These are phyloP conservation scores for Rhagoletis zephyria DNA, from an alignment of 1,140 invertebrate genomes.

Conservation along the genomic window DNA sequence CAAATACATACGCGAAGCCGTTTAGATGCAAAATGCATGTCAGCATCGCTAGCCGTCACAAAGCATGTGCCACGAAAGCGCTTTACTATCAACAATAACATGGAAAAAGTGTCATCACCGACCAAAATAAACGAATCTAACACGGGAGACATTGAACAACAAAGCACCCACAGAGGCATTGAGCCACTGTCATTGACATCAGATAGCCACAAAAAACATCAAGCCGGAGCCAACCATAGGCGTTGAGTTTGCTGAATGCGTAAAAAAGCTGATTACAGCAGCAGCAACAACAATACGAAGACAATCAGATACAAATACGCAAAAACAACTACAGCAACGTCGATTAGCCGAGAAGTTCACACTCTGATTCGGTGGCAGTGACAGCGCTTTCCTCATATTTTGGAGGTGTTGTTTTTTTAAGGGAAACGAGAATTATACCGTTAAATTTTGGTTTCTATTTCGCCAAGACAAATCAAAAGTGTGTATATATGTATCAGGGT, in stretches of 20 bases:
- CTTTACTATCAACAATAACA: neutral
- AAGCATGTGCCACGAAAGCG: neutral
- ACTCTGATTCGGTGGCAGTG: neutral
- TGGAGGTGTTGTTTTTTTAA: no score
- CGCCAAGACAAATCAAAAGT: no score
- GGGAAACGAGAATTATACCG: no score
- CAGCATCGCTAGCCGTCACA: neutral
- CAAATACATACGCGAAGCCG: neutral
- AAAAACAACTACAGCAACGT: neutral
- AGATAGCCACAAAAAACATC: neutral
- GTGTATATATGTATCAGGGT: no score
- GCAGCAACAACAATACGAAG: neutral
- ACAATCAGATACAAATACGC: neutral
- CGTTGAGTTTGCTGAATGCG: neutral
- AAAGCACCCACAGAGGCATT: neutral
- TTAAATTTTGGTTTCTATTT: no score
- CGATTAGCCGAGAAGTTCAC: neutral
- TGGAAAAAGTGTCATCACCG: neutral
- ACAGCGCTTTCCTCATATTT: neutral
- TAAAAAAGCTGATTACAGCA: neutral
- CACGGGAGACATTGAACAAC: neutral
- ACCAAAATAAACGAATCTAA: neutral
- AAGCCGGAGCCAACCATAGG: neutral
- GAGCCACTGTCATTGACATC: conserved; percentile 14
- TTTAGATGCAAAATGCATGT: conserved; percentile 6